A percentile compares a stretch with the other conserved stretches of the same genome.
phyloP scores from a whole-genome alignment of 1,140 invertebrate genomes.

The Zaprionus capensis region DNA sequence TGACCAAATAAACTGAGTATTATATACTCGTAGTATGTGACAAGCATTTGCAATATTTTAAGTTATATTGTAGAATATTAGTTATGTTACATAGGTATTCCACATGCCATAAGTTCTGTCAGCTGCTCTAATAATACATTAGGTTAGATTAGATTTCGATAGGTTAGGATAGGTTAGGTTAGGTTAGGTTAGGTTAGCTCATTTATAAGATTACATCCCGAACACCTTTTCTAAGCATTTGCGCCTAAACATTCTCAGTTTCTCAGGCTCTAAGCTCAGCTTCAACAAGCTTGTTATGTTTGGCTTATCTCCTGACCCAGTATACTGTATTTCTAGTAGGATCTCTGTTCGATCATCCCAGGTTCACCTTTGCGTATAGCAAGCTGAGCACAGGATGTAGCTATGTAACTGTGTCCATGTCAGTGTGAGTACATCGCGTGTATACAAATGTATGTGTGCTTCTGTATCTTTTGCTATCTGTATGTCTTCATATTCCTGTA shows the following conservation, averaged over 20 bases:
- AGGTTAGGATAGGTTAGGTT: no score
- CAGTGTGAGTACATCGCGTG: no score
- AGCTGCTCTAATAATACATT: no score
- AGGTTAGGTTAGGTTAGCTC: background rate
- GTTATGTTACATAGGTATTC: no score
- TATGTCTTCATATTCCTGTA: conserved; percentile 19
- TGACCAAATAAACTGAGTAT: no score
- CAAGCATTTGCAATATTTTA: no score
- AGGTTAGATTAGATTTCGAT: background rate
- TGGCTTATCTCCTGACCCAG: background rate
- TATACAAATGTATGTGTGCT: background rate
- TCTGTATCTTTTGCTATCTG: background rate
- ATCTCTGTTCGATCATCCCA: background rate
- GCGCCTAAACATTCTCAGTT: background rate
- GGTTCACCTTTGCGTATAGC: background rate
- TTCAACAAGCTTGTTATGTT: background rate
- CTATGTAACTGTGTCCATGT: background rate
- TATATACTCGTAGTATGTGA: no score
- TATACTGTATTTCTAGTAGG: background rate
- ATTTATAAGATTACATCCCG: no score
- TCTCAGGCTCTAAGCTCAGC: background rate
- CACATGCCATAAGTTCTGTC: no score
- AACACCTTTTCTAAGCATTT: background rate
- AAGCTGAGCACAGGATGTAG: background rate
- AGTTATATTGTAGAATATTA: no score